phyloP scores from a whole-genome alignment of 2,113 vertebrate species.

The Andinoacara biseriatus region DNA sequence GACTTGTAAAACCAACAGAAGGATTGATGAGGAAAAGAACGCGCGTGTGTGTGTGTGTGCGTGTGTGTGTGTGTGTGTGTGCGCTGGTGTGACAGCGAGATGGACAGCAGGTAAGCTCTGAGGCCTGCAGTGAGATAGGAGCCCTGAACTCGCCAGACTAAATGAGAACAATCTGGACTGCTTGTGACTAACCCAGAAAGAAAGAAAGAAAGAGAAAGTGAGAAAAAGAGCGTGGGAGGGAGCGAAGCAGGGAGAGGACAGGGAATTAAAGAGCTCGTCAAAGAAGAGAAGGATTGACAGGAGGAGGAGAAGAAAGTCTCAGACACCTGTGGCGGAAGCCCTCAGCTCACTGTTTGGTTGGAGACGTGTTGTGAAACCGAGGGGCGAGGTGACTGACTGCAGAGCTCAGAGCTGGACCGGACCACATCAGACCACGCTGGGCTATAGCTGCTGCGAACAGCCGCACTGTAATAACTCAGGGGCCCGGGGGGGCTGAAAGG shows the following conservation, averaged over 20 bases:
- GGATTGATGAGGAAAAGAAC: constrained; percentile 62
- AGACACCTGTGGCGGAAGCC: constrained; percentile 72
- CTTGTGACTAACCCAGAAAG: constrained; percentile 38
- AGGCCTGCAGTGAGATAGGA: constrained; percentile 62
- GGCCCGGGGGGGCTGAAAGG: constrained; percentile 73
- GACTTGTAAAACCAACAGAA: constrained; percentile 69
- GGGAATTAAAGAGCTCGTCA: constrained; percentile 69
- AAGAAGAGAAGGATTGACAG: constrained; percentile 67
- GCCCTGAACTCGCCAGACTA: constrained; percentile 57
- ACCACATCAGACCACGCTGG: constrained; percentile 55
- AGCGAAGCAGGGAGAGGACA: constrained; percentile 26
- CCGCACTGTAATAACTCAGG: constrained; percentile 77
- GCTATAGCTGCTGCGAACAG: constrained; percentile 60
- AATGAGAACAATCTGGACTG: constrained; percentile 79
- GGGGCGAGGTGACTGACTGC: constrained; percentile 35
- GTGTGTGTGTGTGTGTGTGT: too few relatives aligned
- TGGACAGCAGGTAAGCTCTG: constrained; percentile 31
- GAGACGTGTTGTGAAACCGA: background rate
- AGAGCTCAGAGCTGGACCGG: constrained; percentile 40
- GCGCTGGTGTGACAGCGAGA: constrained; percentile 44
- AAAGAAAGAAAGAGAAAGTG: constrained; percentile 3
- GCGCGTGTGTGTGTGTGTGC: constrained; percentile 3
- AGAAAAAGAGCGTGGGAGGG: constrained; percentile 44
- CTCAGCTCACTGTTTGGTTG: constrained; percentile 40
- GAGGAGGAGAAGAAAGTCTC: constrained; percentile 64